A percentile compares a stretch with the other conserved stretches of the same genome.
phyloP scores from a whole-genome alignment of 2,113 vertebrate genomes.

The Platysteira castanea region DNA sequence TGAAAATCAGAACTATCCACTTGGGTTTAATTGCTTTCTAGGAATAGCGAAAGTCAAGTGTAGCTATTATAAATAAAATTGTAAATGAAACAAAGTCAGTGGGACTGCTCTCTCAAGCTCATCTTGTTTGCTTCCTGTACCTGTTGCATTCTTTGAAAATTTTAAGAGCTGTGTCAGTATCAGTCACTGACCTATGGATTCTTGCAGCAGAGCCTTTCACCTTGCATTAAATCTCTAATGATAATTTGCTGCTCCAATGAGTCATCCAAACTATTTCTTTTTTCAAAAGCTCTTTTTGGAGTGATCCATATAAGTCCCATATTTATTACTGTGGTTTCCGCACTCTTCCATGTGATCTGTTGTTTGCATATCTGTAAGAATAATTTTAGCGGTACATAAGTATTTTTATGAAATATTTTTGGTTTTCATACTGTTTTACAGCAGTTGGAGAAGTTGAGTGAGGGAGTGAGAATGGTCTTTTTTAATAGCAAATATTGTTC shows the following conservation, averaged over 20 bases:
- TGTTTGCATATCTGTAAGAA: not conserved
- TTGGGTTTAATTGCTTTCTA: not conserved
- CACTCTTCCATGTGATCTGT: not conserved
- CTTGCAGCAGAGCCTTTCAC: not conserved
- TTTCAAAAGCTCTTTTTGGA: not conserved
- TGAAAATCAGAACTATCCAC: not conserved
- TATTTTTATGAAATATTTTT: not conserved
- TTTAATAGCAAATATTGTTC: not conserved
- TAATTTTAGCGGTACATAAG: not conserved
- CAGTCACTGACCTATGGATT: not conserved
- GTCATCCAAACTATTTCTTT: not conserved
- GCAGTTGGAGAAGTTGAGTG: not conserved
- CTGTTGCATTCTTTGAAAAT: not conserved
- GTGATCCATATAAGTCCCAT: not conserved
- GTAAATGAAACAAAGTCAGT: not conserved
- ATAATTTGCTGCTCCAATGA: not conserved
- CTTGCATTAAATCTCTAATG: not conserved
- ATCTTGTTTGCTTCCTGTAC: not conserved
- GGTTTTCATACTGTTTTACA: not conserved
- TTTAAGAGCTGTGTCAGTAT: not conserved
- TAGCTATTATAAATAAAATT: not conserved
- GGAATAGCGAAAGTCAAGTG: not conserved
- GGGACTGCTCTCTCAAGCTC: not conserved
- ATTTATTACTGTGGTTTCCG: not conserved
- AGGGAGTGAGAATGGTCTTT: not conserved